phyloP scores from a whole-genome alignment of 35 echinoderm and acorn worm species.

The Lytechinus pictus region DNA sequence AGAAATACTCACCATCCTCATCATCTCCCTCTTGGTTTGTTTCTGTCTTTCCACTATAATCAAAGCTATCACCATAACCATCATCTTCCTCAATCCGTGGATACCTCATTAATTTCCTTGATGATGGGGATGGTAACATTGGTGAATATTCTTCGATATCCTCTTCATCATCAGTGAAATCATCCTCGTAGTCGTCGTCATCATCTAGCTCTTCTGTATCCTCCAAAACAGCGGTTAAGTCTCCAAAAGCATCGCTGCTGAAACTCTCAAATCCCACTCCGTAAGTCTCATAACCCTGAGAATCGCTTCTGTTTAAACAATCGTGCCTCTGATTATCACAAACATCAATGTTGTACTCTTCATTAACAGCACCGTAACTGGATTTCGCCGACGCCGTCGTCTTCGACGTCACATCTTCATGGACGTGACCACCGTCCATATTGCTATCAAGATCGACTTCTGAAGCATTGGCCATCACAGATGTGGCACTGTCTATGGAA shows the following conservation, averaged over 20 bases:
- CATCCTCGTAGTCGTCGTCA: conserved; percentile 22
- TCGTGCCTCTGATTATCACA: background rate
- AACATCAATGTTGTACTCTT: background rate
- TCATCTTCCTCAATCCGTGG: conserved; percentile 15
- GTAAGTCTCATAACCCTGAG: background rate
- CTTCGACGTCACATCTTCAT: background rate
- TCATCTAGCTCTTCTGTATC: background rate
- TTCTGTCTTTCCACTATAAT: background rate
- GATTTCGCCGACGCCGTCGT: background rate
- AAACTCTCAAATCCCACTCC: background rate
- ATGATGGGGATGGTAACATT: background rate
- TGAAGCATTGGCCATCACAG: background rate
- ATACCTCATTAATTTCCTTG: conserved; percentile 17
- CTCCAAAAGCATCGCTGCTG: background rate
- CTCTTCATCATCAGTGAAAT: background rate
- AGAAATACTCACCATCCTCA: background rate
- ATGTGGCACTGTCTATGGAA: background rate
- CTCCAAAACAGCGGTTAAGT: background rate
- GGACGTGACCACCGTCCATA: background rate
- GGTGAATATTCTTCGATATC: background rate
- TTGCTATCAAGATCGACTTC: background rate
- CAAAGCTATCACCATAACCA: conserved; percentile 35
- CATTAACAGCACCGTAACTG: background rate
- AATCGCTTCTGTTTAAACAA: background rate
- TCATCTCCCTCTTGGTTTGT: background rate